Evolutionary conservation across 2,888 invertebrate genomes (phyloP).

Genomic region (Drosophila prostipennis): DNA sequence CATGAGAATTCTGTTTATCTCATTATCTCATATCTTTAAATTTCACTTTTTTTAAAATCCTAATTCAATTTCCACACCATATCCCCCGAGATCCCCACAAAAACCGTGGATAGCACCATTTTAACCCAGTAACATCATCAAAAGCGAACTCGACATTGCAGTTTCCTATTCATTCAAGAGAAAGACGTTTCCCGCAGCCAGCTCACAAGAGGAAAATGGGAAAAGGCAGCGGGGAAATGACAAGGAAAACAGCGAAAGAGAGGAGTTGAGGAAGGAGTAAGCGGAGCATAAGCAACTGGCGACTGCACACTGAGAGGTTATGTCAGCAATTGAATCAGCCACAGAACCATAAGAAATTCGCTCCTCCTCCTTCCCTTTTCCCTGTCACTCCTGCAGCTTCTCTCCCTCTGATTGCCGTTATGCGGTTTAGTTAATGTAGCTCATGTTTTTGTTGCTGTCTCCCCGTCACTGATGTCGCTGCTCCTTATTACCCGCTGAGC

Average conservation of each 20-base stretch:
- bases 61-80: background rate
- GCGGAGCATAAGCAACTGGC: conserved; percentile 9
- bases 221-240: too few relatives aligned
- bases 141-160: conserved; percentile 1
- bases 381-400: background rate
- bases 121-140: background rate
- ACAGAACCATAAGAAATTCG: conserved; percentile 22
- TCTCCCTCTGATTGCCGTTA: conserved; percentile 21
- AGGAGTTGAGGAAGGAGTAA: background rate
- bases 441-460: conserved; percentile 12
- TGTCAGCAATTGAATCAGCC: conserved; percentile 43
- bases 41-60: background rate
- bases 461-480: conserved; percentile 5
- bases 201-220: background rate
- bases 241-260: background rate
- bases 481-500: conserved; percentile 28
- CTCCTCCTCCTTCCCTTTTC: background rate
- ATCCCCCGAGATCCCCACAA: background rate
- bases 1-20: too few relatives aligned
- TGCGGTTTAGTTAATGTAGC: conserved; percentile 36
- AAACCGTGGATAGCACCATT: background rate
- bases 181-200: conserved; percentile 10
- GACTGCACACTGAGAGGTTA: conserved; percentile 33
- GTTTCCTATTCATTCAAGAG: conserved; percentile 6
- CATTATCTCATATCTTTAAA: too few relatives aligned